phyloP scores from a whole-genome alignment of 92 coral and sea anemone species.

The Palythoa grandiflora region DNA sequence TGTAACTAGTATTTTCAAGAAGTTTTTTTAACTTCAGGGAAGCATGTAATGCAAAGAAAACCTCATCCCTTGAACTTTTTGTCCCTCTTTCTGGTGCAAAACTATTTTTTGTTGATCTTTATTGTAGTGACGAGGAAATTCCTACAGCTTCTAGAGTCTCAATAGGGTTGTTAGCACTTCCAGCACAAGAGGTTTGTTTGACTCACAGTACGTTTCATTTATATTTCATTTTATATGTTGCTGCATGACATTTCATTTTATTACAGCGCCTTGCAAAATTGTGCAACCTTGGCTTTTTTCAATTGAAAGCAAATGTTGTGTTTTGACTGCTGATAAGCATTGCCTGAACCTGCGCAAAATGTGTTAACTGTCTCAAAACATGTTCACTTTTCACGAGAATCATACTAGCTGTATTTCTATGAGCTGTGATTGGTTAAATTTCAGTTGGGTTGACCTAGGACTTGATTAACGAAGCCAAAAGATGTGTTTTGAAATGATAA shows the following conservation, averaged over 20 bases:
- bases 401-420: conserved; percentile 27
- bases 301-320: conserved; percentile 11
- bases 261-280: conserved; percentile 9
- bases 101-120: conserved; percentile 5
- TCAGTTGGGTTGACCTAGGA: conserved; percentile 25
- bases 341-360: conserved; percentile 30
- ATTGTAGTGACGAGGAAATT: conserved; percentile 3
- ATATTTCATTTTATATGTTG: conserved; percentile 4
- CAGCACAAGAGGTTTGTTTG: conserved; percentile 14
- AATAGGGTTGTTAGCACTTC: conserved; percentile 6
- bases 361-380: conserved; percentile 30
- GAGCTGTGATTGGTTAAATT: conserved; percentile 22
- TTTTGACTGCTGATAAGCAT: conserved; percentile 12
- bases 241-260: conserved; percentile 8
- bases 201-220: conserved; percentile 5
- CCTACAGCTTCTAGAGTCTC: conserved; percentile 14
- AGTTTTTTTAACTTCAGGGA: conserved; percentile 4
- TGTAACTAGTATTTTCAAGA: conserved; percentile 10
- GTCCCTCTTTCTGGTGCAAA: conserved; percentile 11
- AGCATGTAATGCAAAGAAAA: neutral
- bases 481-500: conserved; percentile 21
- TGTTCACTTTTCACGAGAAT: conserved; percentile 27
- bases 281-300: conserved; percentile 7
- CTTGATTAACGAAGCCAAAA: conserved; percentile 28
- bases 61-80: conserved; percentile 6